These are phyloP conservation scores for Pseudorasbora parva DNA, from an alignment of 2,113 vertebrate genomes.

Conservation along the genomic window DNA sequence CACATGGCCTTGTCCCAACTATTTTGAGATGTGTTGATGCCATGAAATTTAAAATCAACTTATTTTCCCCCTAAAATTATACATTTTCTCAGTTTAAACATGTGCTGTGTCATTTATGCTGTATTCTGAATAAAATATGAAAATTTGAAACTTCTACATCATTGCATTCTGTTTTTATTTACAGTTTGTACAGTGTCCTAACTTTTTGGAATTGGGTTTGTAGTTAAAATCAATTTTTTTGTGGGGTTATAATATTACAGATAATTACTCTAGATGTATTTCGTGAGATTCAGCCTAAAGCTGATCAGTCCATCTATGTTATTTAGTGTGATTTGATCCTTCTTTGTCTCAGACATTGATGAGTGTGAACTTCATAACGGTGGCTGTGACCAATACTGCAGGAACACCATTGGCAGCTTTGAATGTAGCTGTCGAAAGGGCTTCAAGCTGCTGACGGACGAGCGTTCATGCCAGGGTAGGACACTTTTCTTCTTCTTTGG, in stretches of 20 bases:
- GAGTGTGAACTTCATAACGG: constrained; percentile 91
- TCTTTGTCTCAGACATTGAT: constrained; percentile 86
- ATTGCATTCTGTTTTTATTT: no score
- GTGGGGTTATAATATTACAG: background rate
- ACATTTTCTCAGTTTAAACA: no score
- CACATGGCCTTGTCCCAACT: no score
- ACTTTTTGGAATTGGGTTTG: no score
- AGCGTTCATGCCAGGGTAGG: constrained; percentile 96
- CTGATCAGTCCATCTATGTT: constrained; percentile 20
- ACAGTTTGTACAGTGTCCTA: no score
- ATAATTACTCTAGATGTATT: background rate
- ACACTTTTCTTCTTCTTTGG: background rate
- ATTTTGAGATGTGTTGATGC: no score
- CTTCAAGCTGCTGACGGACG: constrained; percentile 96
- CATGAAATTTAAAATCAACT: no score
- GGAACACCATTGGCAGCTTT: constrained; percentile 96
- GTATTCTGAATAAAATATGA: no score
- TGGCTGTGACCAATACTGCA: constrained; percentile 95
- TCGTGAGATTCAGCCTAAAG: background rate
- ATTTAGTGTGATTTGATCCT: constrained; percentile 25
- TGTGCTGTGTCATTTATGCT: no score
- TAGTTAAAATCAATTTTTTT: background rate
- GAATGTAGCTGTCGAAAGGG: constrained; percentile 97
- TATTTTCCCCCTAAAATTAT: no score
- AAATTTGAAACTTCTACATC: no score